Evolutionary conservation across 1,140 invertebrate species (phyloP).

Genomic region (Drosophila watanabei): DNA sequence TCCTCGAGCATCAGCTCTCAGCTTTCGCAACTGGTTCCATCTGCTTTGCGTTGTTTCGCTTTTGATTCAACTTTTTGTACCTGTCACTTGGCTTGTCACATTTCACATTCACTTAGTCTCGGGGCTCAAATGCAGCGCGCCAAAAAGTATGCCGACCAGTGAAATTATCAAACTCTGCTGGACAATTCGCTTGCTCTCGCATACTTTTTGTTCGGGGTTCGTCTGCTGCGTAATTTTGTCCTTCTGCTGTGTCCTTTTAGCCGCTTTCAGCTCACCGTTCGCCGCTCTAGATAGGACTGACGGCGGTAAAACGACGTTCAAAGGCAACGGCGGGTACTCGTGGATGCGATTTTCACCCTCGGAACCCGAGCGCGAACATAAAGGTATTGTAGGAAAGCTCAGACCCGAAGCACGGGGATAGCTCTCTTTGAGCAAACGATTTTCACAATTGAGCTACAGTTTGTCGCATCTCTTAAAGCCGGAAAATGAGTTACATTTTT

Average conservation of each 20-base stretch:
- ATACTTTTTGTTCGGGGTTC: conserved; percentile 1
- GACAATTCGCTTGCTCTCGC: conserved; percentile 19
- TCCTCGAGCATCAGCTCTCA: conserved; percentile 48
- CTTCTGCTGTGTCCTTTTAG: conserved; percentile 23
- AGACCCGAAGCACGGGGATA: neutral
- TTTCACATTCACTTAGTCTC: conserved; percentile 65
- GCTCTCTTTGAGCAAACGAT: neutral
- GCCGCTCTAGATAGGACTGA: conserved; percentile 72
- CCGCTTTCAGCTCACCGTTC: conserved; percentile 61
- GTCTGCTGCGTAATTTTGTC: neutral
- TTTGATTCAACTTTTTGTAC: conserved; percentile 53
- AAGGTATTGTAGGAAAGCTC: neutral
- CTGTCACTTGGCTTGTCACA: conserved; percentile 75
- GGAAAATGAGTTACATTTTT: neutral
- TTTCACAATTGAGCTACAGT: neutral
- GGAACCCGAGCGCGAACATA: neutral
- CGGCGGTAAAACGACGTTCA: conserved; percentile 41
- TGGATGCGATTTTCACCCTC: conserved; percentile 47
- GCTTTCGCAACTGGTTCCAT: conserved; percentile 54
- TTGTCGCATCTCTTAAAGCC: neutral
- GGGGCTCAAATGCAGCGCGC: conserved; percentile 52
- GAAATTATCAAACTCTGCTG: conserved; percentile 46
- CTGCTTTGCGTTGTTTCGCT: conserved; percentile 29
- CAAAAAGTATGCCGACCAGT: conserved; percentile 58
- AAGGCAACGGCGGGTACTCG: conserved; percentile 50